Base-by-base conservation (phyloP, 2,113 vertebrate species). In the Chaetodon trifascialis region DNA sequence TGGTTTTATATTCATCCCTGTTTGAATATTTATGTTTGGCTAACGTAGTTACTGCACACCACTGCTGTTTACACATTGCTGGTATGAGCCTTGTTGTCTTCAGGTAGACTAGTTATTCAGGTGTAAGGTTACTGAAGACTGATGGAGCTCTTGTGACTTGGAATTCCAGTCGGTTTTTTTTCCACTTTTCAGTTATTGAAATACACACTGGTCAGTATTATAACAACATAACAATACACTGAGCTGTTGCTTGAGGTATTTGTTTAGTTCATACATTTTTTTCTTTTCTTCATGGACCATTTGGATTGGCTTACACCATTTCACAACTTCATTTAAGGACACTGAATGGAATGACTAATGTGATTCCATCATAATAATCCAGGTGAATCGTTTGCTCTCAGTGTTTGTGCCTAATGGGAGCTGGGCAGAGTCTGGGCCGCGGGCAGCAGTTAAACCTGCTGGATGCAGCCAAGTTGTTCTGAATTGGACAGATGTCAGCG, bases 401-500 rank as follows among this genome's bases (percentile, higher is more conserved):
- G 38, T 73, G 83, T 73, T 79, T 63, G 76, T 55, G 36, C 59
- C 12, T 78, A 81, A 80, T 76, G 40, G 66, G n/a, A 54, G 5
- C 36, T 42, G 36, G 65, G 23, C 49, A 15, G 73, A 52, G 69
- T 46, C 62, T 21, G 49, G 17, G 72, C 46, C 65, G 40, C 42
- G 23, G 55, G 25, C 23, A 79, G 44, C 23, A 72, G 16, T 82
- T 87, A 47, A 84, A 75, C 75, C 62, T 66, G 47, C 46, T 30
- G 47, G 44, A 55, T 60, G 7, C 72, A 80, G 60, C 19, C 67
- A 80, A 76, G 85, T 84, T 17, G 34, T 16, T 60, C 11, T 76
- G 52, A 88, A 73, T 36, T 65, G 62, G 49, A 84, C 83, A 89
- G 82, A 91, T 90, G 87, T 92, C 81, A 73, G 65, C 11, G 7